A percentile compares a stretch with the other conserved stretches of the same genome.
Evolutionary conservation across 2,113 vertebrate genomes (phyloP).

Genomic region (Halcyon senegalensis): DNA sequence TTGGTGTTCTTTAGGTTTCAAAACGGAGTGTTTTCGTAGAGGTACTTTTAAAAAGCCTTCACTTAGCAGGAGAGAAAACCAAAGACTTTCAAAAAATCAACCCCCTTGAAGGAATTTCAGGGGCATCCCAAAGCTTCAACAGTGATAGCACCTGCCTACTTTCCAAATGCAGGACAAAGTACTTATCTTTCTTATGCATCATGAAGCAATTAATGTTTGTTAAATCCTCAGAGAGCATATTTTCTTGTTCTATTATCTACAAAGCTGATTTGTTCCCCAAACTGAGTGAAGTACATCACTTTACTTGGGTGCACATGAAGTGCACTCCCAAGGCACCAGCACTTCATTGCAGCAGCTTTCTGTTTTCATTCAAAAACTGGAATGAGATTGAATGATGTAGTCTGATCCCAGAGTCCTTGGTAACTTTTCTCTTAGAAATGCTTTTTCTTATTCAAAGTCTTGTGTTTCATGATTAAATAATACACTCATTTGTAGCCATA

Average conservation of each 20-base stretch:
- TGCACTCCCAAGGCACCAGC: background rate
- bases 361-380: background rate
- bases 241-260: background rate
- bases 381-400: constrained; percentile 8
- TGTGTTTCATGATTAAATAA: constrained; percentile 66
- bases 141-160: background rate
- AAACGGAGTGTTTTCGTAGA: background rate
- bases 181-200: fast-evolving
- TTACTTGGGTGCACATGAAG: background rate
- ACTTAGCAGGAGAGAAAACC: background rate
- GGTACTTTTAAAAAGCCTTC: background rate
- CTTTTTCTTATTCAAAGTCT: constrained; percentile 60
- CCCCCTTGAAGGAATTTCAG: background rate
- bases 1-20: background rate
- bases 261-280: background rate
- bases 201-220: background rate
- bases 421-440: constrained; percentile 40
- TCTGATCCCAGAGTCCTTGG: background rate
- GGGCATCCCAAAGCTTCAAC: background rate
- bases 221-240: background rate
- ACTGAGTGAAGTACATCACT: background rate
- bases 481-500: constrained; percentile 39
- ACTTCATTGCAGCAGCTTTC: background rate
- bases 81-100: background rate
- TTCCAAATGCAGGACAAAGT: background rate